These are phyloP conservation scores for Drosophila elegans DNA, from an alignment of 1,140 invertebrate species.

Conservation along the genomic window DNA sequence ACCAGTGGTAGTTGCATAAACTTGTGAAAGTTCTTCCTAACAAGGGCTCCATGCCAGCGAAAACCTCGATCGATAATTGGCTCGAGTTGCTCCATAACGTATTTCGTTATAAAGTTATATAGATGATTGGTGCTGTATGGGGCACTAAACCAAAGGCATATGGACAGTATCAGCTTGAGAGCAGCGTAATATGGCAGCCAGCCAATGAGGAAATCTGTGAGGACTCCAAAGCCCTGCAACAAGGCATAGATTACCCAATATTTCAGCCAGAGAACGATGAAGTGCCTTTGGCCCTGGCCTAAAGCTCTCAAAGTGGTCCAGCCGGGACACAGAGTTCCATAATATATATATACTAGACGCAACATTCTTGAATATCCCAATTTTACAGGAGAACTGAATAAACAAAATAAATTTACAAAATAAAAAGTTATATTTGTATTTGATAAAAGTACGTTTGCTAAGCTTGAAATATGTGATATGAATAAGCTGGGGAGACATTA, in stretches of 20 bases:
- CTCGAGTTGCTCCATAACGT: not conserved
- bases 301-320: conserved; percentile 1
- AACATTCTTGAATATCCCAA: conserved; percentile 1
- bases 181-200: not conserved
- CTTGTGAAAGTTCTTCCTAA: not conserved
- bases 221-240: conserved; percentile 8
- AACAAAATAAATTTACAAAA: not conserved
- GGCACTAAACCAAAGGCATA: conserved; percentile 11
- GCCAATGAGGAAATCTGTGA: not conserved
- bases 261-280: conserved; percentile 11
- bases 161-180: conserved; percentile 20
- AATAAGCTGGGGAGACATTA: not conserved
- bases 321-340: conserved; percentile 10
- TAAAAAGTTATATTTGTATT: not conserved
- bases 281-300: not conserved
- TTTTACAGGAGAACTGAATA: not conserved
- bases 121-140: conserved; percentile 4
- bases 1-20: not conserved
- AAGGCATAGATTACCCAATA: conserved; percentile 26
- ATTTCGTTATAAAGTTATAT: not conserved
- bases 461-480: not conserved
- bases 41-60: not conserved
- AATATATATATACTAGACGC: conserved; percentile 14
- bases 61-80: not conserved
- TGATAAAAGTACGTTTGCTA: not conserved